These are phyloP conservation scores for Mohoua ochrocephala DNA, from an alignment of 2,113 vertebrate genomes.

Conservation along the genomic window DNA sequence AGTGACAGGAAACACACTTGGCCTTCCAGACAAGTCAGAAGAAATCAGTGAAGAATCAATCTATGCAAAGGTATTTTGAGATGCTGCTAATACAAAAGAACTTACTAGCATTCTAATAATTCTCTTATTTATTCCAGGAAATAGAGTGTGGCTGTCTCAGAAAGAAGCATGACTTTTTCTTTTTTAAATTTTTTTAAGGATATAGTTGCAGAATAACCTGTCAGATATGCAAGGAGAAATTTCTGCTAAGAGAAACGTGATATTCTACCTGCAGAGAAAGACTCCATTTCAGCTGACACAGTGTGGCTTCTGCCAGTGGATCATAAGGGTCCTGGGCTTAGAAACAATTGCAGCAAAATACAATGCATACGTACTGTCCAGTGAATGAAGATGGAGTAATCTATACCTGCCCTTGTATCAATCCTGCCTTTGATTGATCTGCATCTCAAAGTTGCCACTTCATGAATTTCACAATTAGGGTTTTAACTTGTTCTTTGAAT, in stretches of 20 bases:
- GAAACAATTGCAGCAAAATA: neutral
- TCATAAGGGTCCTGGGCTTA: neutral
- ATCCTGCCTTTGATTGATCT: constrained; percentile 28
- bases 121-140: neutral
- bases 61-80: neutral
- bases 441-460: neutral
- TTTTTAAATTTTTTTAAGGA: neutral
- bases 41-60: neutral
- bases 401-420: constrained; percentile 9
- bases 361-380: neutral
- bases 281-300: neutral
- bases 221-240: neutral
- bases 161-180: neutral
- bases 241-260: neutral
- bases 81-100: neutral
- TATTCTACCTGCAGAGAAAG: neutral
- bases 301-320: neutral
- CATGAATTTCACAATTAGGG: constrained; percentile 17
- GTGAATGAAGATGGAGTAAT: neutral
- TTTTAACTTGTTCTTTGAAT: constrained; percentile 5
- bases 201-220: neutral
- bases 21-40: neutral
- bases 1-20: neutral
- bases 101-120: neutral
- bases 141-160: neutral